Evolutionary conservation across 2,797 vertebrate genomes (phyloP).

Genomic region (Uromys caudimaculatus): DNA sequence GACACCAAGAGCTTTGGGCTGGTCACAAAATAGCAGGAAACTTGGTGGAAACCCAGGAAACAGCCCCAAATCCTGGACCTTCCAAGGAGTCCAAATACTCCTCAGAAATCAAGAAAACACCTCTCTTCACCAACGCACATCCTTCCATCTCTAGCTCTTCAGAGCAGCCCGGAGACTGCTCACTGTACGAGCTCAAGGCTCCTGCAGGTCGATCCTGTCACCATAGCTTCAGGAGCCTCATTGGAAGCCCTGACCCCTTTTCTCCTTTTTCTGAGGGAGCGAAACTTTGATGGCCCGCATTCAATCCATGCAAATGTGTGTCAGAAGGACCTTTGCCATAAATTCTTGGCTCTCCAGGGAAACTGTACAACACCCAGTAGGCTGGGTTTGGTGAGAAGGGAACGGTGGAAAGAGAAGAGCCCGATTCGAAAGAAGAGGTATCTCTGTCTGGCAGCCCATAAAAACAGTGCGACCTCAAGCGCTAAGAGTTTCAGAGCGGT

Average conservation of each 20-base stretch:
- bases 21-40: not conserved
- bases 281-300: not conserved
- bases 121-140: fast-evolving
- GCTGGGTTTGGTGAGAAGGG: not conserved
- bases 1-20: not conserved
- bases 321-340: not conserved
- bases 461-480: not conserved
- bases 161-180: not conserved
- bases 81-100: not conserved
- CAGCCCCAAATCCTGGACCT: not conserved
- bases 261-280: not conserved
- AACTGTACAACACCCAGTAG: fast-evolving
- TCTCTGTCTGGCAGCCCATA: not conserved
- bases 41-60: not conserved
- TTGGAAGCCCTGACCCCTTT: not conserved
- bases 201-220: constrained; percentile 13
- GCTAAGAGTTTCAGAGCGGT: not conserved
- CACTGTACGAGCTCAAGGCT: fast-evolving
- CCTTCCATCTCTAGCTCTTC: not conserved
- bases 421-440: not conserved
- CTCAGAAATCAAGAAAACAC: not conserved
- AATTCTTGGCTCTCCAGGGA: not conserved
- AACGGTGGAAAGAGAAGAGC: not conserved
- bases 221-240: not conserved
- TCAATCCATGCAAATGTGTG: not conserved